Percentiles rank a stretch among this genome's conserved stretches.
Evolutionary conservation across 2,113 vertebrate genomes (phyloP).

Genomic region (Lates calcarifer): DNA sequence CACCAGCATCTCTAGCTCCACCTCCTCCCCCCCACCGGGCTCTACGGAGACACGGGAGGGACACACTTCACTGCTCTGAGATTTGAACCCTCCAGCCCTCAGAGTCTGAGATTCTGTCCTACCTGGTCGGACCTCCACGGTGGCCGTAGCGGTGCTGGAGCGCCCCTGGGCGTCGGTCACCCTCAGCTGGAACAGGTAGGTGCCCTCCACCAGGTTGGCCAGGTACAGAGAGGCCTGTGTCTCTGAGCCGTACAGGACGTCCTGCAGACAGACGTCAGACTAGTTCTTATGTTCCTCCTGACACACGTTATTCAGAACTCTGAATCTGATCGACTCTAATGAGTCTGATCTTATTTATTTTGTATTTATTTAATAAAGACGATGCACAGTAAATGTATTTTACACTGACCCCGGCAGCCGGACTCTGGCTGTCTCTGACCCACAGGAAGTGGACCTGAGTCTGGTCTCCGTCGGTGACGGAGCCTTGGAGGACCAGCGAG

Average conservation of each 20-base stretch:
- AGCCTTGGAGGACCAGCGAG: conserved; percentile 90
- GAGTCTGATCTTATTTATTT: too few species aligned
- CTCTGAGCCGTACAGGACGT: conserved; percentile 88
- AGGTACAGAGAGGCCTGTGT: conserved; percentile 85
- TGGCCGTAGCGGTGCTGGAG: conserved; percentile 86
- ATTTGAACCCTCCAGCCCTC: too few species aligned
- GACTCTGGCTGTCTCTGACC: conserved; percentile 91
- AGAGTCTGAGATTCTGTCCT: background rate
- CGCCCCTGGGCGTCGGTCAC: conserved; percentile 87
- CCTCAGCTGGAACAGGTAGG: conserved; percentile 89
- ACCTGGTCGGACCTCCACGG: conserved; percentile 93
- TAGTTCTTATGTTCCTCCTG: too few species aligned
- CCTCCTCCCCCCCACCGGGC: conserved; percentile 84
- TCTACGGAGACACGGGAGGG: conserved; percentile 53
- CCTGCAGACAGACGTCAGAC: conserved; percentile 80
- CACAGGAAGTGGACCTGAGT: conserved; percentile 88
- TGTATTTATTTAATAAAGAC: too few species aligned
- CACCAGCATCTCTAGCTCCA: conserved; percentile 94
- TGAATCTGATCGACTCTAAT: too few species aligned
- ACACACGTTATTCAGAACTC: too few species aligned
- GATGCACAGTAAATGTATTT: too few species aligned
- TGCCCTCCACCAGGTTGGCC: conserved; percentile 91
- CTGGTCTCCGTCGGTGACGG: conserved; percentile 88
- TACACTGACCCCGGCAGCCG: conserved; percentile 90
- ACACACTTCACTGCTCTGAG: conserved; percentile 6